Percentiles rank a stretch among this genome's conserved stretches.
phyloP scores from a whole-genome alignment of 23 tunicate species.

The Clavelina lepadiformis region DNA sequence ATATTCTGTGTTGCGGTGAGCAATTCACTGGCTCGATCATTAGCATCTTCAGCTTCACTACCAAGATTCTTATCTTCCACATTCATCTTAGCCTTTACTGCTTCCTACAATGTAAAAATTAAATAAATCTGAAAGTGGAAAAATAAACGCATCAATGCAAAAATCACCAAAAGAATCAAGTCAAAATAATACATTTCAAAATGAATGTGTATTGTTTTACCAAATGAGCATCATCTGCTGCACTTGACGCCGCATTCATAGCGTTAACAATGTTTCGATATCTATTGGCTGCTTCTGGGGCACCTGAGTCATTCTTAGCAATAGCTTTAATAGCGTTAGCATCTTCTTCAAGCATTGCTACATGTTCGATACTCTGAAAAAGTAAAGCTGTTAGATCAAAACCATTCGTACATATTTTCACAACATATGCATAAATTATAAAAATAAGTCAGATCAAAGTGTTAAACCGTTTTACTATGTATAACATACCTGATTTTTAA shows the following conservation, averaged over 20 bases:
- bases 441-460: no score
- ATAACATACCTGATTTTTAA: no score
- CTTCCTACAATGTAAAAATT: conserved; percentile 14
- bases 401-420: no score
- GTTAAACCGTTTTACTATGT: no score
- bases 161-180: background rate
- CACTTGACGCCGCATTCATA: conserved; percentile 44
- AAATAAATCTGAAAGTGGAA: background rate
- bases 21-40: conserved; percentile 14
- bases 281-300: conserved; percentile 37
- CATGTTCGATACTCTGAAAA: conserved; percentile 52
- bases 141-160: background rate
- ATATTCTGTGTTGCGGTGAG: conserved; percentile 20
- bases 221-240: conserved; percentile 55
- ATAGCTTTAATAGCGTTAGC: conserved; percentile 38
- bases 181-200: background rate
- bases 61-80: conserved; percentile 25
- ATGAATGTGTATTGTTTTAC: conserved; percentile 4
- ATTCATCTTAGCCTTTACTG: conserved; percentile 24
- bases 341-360: conserved; percentile 24
- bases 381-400: conserved; percentile 4
- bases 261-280: conserved; percentile 39
- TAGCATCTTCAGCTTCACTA: conserved; percentile 27
- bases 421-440: no score
- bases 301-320: conserved; percentile 13